Evolutionary conservation across 2,797 vertebrate genomes (phyloP), one percentile per base, ranked within the genome.

Genomic region (Chromobotia macracanthus): DNA sequence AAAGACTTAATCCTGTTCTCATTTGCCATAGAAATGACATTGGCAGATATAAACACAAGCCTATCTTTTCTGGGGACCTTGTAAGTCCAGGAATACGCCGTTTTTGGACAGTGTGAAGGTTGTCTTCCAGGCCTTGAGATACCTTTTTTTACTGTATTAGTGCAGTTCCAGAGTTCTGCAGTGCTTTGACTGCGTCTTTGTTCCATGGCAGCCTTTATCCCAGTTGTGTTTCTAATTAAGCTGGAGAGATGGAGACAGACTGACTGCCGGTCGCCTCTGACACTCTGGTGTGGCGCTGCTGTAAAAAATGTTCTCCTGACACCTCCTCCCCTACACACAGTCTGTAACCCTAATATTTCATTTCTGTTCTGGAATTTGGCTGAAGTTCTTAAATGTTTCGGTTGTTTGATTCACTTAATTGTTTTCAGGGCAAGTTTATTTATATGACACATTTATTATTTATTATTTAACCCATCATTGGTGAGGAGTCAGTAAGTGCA

Each of bases 151-250:
- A 53, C 56, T 61, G 69, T 70, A 67, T 56, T 44, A 63, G 44
- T 10, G 67, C 21, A 18, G 55, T 5, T 68, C 31, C 56, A 25
- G 77, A 48, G 72, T 51, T 61, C 21, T 9, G 60, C 68, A 67
- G 46, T 12, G 55, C 75, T 80, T 82, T 68, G 74, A 78, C 70
- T 68, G 67, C 28, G 46, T 73, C 84, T 86, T 76, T 72, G 80
- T 79, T 85, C 79, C 9, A 63, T 44, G 58, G 60, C 66, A 21
- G 79, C 31, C 56, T 55, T 35, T 87, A 86, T 84, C 82, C 31
- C 75, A 80, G 84, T 82, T 53, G 79, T 89, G 88, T 84, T 89
- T 89, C 82, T 77, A 88, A 89, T 89, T 89, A 88, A 85, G 76
- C 44, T 15, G 67, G 51, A 73, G 72, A 86, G 76, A 86, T 76